These are phyloP conservation scores for Urocynchramus pylzowi DNA, from an alignment of 2,113 vertebrate species.

Conservation along the genomic window DNA sequence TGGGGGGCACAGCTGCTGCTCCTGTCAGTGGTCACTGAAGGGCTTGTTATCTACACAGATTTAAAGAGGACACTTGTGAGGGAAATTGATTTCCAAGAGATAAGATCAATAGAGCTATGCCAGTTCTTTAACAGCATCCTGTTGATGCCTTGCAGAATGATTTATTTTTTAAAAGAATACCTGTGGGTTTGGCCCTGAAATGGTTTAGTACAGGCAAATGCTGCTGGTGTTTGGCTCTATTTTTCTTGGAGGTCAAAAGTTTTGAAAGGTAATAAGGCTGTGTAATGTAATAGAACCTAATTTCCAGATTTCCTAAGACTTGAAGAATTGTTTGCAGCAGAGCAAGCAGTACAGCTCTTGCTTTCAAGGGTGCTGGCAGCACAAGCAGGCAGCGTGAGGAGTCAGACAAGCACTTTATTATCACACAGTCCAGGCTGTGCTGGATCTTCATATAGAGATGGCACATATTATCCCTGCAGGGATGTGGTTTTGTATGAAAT, in stretches of 20 bases:
- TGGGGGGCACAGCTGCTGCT: too few relatives aligned
- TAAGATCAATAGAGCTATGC: background rate
- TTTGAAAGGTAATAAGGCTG: background rate
- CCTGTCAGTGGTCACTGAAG: background rate
- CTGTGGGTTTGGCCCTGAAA: background rate
- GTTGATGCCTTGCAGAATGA: background rate
- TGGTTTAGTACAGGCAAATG: accelerated
- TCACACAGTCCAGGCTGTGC: background rate
- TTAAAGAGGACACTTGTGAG: background rate
- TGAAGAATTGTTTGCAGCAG: background rate
- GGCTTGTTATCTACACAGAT: background rate
- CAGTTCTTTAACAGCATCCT: background rate
- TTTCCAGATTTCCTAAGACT: background rate
- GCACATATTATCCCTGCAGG: background rate
- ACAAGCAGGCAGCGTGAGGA: background rate
- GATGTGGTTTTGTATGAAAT: background rate
- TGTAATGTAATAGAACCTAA: background rate
- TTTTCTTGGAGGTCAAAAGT: background rate
- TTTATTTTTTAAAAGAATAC: background rate
- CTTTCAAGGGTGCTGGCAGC: background rate
- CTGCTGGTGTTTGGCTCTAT: background rate
- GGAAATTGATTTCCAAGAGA: background rate
- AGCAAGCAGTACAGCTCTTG: background rate
- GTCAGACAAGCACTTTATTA: background rate
- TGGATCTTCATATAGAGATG: background rate